Base-by-base conservation (phyloP, 64 coral and sea anemone species). In the Catalaphyllia jardinei region DNA sequence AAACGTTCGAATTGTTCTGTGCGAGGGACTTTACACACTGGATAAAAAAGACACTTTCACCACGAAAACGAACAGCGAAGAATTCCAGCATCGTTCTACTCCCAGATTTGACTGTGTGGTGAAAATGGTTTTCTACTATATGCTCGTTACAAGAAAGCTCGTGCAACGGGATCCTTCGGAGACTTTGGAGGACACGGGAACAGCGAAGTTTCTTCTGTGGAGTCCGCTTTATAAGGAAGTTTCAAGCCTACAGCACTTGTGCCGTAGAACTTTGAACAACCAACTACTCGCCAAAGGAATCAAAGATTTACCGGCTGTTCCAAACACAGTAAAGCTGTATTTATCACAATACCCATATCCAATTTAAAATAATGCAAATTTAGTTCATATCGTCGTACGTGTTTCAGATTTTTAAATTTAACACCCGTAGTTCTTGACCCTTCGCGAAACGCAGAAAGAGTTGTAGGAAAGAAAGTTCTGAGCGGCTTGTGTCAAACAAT, bases 71-170 rank as follows among this genome's bases (percentile, higher is more conserved):
- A 50, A 85, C 42, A 3, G 42, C 33, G 63, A 50, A 29, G 62
- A 85, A 51, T 10, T 62, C 19, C 42, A 71, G 20, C 10, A 27
- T 28, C n/a, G 38, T 13, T n/a, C 20, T 71, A 76, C 87, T 67
- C 92, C 92, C 16, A 83, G 50, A 25, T 93, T 93, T 54, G 87
- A 93, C 61, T 93, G 92, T 42, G 92, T 89, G 3, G 87, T 93
- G 18, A 79, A 87, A 16, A 72, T 93, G 52, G 28, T 89, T 17
- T 74, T 89, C 13, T 89, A 89, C 60, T 93, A 93, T 19, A 93
- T 93, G 92, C 28, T 89, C 52, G 30, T 82, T 31, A 61, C 86
- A 25, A 82, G 29, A 67, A 85, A 57, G 30, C 38, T 85, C 28
- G 52, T 85, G 25, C 81, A 84, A 29, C 31, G 10, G 38, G 14